Base-by-base conservation (phyloP, 2,797 vertebrate genomes). In the Pangasius djambal region DNA sequence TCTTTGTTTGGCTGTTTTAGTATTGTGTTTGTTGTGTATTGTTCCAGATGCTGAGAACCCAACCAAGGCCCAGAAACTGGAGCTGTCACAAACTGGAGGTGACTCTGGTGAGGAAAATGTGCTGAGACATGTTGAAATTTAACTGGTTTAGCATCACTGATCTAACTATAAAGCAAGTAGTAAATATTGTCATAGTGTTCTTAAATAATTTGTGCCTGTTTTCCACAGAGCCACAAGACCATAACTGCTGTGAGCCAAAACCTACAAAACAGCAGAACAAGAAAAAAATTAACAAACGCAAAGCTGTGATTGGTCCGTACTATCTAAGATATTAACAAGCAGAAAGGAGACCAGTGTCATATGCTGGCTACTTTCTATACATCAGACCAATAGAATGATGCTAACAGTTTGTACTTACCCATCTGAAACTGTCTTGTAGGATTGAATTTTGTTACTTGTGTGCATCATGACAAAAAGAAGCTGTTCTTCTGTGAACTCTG, bases 401-500 rank as follows among this genome's bases (percentile, higher is more conserved):
- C 20, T 8, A 44, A 65, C 22, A 25, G 16, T 81, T 89, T 37
- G 34, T 59, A 18, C 25, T 16, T 48, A 50, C 31, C 25, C 9
- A 18, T 55, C 12, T 89, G 5, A 79, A 75, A 20, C 16, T 84
- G 10, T 83, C 69, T 85, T 90, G 22, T 67, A 90, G 89, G 86
- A 8, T 44, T 90, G 59, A 86, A 88, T 81, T 90, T 88, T 81
- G 44, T 90, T 13, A 90, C 89, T 6, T 90, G 89, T 85, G 86
- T 90, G 34, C 69, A 7, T 50, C 83, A 90, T 74, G 86, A 18
- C 8, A 85, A 85, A 85, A 85, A 85, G 40, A 90, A 88, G 48
- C 74, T 88, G 63, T 90, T 88, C 55, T 90, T 90, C 63, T 90
- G 89, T 74, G 89, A 88, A 55, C 82, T 90, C n/a, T 90, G 89